Conservation (phyloP, 2,797 vertebrate species). For the Gorsachius magnificus region DNA sequence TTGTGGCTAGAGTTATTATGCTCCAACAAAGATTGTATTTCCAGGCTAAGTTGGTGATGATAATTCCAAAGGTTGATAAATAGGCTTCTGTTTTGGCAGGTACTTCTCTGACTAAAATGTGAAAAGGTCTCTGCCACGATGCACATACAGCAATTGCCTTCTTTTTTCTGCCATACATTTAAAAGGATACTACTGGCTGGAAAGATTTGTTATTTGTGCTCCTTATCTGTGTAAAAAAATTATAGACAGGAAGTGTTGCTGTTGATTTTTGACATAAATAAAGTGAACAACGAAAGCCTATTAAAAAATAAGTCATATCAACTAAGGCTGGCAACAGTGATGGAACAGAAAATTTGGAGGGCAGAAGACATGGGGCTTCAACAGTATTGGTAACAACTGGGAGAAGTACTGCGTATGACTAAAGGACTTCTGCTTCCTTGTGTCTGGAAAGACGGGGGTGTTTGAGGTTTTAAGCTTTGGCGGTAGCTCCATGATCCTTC, state of each 20-base stretch:
- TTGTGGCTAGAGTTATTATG: not conserved
- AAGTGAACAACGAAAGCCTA: not conserved
- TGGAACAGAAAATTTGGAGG: not conserved
- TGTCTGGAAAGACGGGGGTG: not conserved
- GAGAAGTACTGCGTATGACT: not conserved
- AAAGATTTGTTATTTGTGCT: not conserved
- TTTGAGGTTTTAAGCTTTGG: not conserved
- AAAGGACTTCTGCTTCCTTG: not conserved
- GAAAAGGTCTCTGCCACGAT: not conserved
- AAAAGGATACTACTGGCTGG: not conserved
- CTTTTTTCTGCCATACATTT: not conserved
- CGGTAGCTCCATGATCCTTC: not conserved
- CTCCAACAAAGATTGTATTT: not conserved
- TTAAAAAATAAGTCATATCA: not conserved
- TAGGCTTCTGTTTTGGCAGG: not conserved
- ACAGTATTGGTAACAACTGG: not conserved
- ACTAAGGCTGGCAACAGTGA: not conserved
- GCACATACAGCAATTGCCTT: fast-evolving
- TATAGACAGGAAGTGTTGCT: not conserved
- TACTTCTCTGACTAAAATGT: not conserved
- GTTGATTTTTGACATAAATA: not conserved
- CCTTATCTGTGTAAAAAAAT: not conserved
- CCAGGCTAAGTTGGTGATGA: not conserved
- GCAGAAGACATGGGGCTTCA: not conserved
- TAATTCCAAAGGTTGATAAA: not conserved